Conservation (phyloP, 2,888 invertebrate species). For the Pollenia amentaria region DNA sequence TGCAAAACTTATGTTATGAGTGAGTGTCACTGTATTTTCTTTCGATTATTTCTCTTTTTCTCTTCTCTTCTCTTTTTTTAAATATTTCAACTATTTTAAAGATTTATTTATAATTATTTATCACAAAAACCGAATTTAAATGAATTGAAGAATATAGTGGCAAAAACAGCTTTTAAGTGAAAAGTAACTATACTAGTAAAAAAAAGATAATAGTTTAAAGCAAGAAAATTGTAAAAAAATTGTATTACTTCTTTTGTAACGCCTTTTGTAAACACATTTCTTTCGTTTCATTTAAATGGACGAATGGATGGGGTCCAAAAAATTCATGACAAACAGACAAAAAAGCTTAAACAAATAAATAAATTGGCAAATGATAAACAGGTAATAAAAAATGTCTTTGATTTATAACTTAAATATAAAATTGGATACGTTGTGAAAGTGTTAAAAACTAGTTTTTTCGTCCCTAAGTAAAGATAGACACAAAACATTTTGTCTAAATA, state of each 20-base stretch:
- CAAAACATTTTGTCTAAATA: no score
- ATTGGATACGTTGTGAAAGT: not conserved
- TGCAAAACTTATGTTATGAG: constrained; percentile 29
- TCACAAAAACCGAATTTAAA: no score
- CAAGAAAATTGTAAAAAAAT: not conserved
- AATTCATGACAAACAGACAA: not conserved
- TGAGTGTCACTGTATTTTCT: not conserved
- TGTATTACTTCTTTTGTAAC: constrained; percentile 63
- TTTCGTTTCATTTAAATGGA: not conserved
- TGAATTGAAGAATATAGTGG: no score
- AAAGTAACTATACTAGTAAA: no score
- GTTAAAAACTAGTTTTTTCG: not conserved
- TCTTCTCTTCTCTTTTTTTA: no score
- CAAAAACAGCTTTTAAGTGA: no score
- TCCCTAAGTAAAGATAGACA: not conserved
- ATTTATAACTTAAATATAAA: no score
- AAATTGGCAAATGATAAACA: constrained; percentile 34
- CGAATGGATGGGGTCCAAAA: constrained; percentile 8
- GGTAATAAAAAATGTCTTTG: not conserved
- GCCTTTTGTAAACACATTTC: constrained; percentile 34
- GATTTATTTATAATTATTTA: no score
- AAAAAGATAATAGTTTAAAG: no score
- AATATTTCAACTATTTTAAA: not conserved
- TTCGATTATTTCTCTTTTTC: not conserved
- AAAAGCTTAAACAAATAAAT: not conserved